A percentile compares a stretch with the other conserved stretches of the same genome.
These are phyloP conservation scores for Mohoua ochrocephala DNA, from an alignment of 2,113 vertebrate species.

Conservation along the genomic window DNA sequence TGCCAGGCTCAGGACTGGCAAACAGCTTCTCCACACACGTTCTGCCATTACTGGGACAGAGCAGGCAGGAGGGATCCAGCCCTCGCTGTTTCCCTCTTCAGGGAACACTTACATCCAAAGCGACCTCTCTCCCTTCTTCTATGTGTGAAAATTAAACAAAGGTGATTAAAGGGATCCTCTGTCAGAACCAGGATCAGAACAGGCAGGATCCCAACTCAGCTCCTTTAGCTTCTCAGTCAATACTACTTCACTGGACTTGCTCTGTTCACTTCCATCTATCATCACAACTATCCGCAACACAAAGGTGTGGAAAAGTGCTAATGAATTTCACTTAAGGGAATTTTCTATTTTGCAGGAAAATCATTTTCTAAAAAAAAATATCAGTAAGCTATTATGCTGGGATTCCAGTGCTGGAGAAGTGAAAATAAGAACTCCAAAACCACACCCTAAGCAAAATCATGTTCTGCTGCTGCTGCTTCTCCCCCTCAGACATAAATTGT, in stretches of 20 bases:
- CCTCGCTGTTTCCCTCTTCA: rapidly evolving
- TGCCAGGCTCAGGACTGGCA: not conserved
- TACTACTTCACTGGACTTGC: not conserved
- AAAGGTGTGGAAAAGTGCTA: not conserved
- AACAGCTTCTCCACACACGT: not conserved
- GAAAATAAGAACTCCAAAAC: not conserved
- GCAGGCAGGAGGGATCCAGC: not conserved
- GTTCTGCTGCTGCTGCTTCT: not conserved
- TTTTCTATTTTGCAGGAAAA: not conserved
- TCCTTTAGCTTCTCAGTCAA: not conserved
- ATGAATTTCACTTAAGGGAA: not conserved
- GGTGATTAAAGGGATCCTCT: not conserved
- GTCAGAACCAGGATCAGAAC: not conserved
- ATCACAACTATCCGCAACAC: not conserved
- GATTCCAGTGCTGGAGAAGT: not conserved
- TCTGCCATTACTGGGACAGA: not conserved
- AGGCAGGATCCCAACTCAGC: not conserved
- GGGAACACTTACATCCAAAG: rapidly evolving
- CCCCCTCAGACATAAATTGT: not conserved
- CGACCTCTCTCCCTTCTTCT: not conserved
- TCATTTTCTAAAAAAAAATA: not conserved
- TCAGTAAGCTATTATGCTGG: not conserved
- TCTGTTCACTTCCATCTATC: not conserved
- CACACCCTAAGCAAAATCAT: not conserved
- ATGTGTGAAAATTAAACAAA: not conserved